phyloP scores from a whole-genome alignment of 1,140 invertebrate genomes.

The Melanaphis sacchari region DNA sequence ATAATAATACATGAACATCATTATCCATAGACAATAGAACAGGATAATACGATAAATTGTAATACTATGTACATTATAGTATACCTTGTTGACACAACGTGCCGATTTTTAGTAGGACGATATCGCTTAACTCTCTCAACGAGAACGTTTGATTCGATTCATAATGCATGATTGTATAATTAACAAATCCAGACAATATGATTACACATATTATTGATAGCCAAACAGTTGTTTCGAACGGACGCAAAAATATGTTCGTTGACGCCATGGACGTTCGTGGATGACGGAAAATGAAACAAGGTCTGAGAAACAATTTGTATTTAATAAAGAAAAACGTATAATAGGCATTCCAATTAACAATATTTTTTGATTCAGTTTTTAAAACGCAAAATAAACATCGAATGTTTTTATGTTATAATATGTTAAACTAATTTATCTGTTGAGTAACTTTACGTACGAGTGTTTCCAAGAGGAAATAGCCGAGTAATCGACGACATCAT shows the following conservation, averaged over 20 bases:
- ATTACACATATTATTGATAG: neutral
- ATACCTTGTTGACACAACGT: constrained; percentile 50
- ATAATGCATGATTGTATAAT: constrained; percentile 27
- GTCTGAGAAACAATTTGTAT: neutral
- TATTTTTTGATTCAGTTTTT: neutral
- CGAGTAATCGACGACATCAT: constrained; percentile 12
- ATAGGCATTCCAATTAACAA: neutral
- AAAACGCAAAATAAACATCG: neutral
- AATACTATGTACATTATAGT: neutral
- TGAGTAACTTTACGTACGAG: neutral
- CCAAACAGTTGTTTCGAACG: constrained; percentile 29
- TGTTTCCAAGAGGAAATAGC: constrained; percentile 1
- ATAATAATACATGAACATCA: neutral
- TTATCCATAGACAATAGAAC: neutral
- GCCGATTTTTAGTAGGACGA: constrained; percentile 29
- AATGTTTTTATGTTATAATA: neutral
- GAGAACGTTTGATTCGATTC: neutral
- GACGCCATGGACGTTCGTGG: neutral
- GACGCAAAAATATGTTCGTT: constrained; percentile 31
- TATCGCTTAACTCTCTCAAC: constrained; percentile 18
- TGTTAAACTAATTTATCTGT: neutral
- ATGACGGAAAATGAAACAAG: constrained; percentile 41
- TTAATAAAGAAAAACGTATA: neutral
- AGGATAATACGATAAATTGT: neutral
- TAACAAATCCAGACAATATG: neutral